phyloP scores from a whole-genome alignment of 2,113 vertebrate genomes.

The Nesoenas mayeri region DNA sequence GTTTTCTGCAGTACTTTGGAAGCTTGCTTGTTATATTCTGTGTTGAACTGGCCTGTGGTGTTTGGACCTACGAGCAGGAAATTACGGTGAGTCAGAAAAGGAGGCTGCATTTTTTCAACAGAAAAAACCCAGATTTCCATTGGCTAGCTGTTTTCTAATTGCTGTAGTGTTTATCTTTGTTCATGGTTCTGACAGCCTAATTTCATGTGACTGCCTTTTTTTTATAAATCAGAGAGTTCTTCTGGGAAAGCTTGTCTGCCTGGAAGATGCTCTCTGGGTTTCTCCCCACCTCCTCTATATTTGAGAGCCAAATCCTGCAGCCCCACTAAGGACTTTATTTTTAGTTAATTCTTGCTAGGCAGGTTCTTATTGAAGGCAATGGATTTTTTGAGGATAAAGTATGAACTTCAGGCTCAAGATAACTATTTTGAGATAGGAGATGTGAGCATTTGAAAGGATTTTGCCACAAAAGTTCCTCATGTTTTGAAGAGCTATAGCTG shows the following conservation, averaged over 20 bases:
- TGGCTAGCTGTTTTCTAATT: conserved; percentile 33
- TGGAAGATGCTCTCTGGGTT: neutral
- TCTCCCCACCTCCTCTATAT: neutral
- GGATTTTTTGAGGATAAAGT: neutral
- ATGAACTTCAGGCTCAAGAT: neutral
- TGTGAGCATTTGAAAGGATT: neutral
- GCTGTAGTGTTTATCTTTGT: conserved; percentile 19
- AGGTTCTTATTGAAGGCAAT: neutral
- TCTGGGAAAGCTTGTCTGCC: neutral
- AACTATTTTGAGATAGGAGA: neutral
- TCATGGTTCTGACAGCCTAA: neutral
- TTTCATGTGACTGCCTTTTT: neutral
- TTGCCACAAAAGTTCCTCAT: neutral
- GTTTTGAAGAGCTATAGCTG: neutral
- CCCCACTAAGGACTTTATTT: neutral
- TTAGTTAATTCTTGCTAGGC: neutral
- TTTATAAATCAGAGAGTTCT: neutral
- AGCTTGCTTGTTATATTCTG: conserved; percentile 96
- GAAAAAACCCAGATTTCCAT: conserved; percentile 9
- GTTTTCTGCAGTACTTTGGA: conserved; percentile 89
- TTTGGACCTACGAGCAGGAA: conserved; percentile 96
- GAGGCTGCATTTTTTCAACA: neutral
- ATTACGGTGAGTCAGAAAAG: conserved; percentile 76
- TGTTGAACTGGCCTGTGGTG: conserved; percentile 91
- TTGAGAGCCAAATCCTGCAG: neutral